A percentile compares a stretch with the other conserved stretches of the same genome.
phyloP scores from a whole-genome alignment of 2,888 invertebrate species.

The Timema podura region DNA sequence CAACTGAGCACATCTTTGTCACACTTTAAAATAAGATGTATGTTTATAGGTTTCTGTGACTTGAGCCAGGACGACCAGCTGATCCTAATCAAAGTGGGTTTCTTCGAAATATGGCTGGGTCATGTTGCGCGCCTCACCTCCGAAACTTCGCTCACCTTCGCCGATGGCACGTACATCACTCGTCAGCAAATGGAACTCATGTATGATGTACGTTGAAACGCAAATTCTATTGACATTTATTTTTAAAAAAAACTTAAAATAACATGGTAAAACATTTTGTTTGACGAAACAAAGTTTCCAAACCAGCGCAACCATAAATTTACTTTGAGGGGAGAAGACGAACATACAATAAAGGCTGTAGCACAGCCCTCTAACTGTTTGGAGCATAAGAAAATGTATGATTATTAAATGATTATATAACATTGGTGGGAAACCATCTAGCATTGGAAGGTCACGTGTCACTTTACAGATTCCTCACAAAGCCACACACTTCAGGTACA shows the following conservation, averaged over 20 bases:
- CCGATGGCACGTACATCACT: conserved; percentile 82
- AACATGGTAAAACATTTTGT: not conserved
- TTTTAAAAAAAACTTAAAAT: not conserved
- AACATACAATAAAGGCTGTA: too few relatives aligned
- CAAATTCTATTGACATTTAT: too few relatives aligned
- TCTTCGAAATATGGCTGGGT: conserved; percentile 94
- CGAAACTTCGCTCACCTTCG: conserved; percentile 74
- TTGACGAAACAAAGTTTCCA: not conserved
- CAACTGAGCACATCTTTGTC: too few relatives aligned
- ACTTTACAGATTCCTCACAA: too few relatives aligned
- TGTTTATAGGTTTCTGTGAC: conserved; percentile 66
- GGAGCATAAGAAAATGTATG: too few relatives aligned
- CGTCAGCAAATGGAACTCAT: conserved; percentile 78
- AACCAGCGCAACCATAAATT: too few relatives aligned
- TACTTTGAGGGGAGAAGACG: too few relatives aligned
- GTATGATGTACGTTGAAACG: conserved; percentile 69
- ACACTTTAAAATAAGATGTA: not conserved
- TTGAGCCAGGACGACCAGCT: conserved; percentile 94
- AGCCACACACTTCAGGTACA: too few relatives aligned
- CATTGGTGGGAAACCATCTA: too few relatives aligned
- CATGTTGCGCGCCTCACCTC: conserved; percentile 78
- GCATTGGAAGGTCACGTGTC: too few relatives aligned
- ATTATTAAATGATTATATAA: too few relatives aligned
- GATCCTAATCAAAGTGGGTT: conserved; percentile 92
- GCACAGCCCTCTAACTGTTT: too few relatives aligned